These are phyloP conservation scores for Sebastes wilsoni DNA, from an alignment of 2,797 vertebrate genomes.

Conservation along the genomic window DNA sequence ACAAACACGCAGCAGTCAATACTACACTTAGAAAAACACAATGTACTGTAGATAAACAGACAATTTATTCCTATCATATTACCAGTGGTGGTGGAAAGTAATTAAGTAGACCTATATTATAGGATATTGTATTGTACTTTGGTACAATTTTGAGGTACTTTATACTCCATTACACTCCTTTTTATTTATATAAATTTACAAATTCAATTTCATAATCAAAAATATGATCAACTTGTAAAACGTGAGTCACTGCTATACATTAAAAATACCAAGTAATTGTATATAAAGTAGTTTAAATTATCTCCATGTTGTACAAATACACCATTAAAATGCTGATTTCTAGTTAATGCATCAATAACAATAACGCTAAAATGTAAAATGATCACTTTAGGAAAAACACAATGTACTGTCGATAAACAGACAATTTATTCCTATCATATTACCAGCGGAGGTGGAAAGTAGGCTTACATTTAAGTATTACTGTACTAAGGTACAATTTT, in stretches of 20 bases:
- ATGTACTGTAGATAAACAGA: background rate
- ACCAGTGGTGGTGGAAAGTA: background rate
- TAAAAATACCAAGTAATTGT: background rate
- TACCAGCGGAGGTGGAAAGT: too few relatives aligned
- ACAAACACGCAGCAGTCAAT: background rate
- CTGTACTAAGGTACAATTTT: too few relatives aligned
- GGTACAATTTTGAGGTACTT: background rate
- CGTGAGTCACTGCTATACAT: background rate
- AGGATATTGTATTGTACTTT: too few relatives aligned
- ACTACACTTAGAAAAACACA: background rate
- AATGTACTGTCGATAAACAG: too few relatives aligned
- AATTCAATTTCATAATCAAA: too few relatives aligned
- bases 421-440: too few relatives aligned
- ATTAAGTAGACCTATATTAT: background rate
- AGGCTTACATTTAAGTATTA: too few relatives aligned
- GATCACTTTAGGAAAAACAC: too few relatives aligned
- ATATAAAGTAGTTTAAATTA: background rate
- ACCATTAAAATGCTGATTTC: too few relatives aligned
- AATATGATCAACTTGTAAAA: background rate
- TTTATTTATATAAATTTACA: background rate
- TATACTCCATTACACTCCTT: background rate
- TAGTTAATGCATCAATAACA: too few relatives aligned
- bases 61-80: background rate
- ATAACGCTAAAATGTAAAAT: too few relatives aligned
- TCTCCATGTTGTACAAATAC: background rate